phyloP scores from a whole-genome alignment of 2,113 vertebrate genomes.

The Paracanthobrama guichenoti region DNA sequence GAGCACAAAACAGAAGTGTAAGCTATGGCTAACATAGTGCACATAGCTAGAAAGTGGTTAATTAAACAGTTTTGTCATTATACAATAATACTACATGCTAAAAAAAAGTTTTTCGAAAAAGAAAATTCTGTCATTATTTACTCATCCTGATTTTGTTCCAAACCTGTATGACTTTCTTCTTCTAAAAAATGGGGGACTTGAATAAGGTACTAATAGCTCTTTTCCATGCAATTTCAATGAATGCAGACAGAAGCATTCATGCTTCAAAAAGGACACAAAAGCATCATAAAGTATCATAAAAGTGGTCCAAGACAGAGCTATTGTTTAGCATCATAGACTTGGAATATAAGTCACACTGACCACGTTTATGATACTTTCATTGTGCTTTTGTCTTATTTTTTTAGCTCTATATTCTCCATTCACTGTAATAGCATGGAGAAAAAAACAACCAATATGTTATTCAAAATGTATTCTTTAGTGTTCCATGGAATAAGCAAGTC shows the following conservation, averaged over 20 bases:
- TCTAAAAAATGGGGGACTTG: not conserved
- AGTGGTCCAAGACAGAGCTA: not conserved
- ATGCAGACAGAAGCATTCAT: not conserved
- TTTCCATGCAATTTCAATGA: not conserved
- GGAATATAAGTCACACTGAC: not conserved
- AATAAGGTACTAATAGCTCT: not conserved
- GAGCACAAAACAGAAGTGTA: constrained; percentile 32
- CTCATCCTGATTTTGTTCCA: not conserved
- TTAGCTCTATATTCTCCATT: not conserved
- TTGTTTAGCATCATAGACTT: not conserved
- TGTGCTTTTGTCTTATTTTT: not conserved
- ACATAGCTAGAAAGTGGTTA: not conserved
- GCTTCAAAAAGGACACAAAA: constrained; percentile 2
- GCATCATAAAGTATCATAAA: not conserved
- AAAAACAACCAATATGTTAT: not conserved
- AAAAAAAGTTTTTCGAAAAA: not conserved
- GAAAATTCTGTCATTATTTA: not conserved
- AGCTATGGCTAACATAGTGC: constrained; percentile 15
- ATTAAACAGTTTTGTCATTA: not conserved
- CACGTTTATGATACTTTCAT: not conserved
- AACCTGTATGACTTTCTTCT: not conserved
- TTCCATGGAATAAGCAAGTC: not conserved
- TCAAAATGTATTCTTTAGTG: not conserved
- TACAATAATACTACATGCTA: not conserved
- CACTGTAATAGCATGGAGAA: not conserved